Conservation (phyloP, 2,888 invertebrate species). For the Nephrotoma flavescens region DNA sequence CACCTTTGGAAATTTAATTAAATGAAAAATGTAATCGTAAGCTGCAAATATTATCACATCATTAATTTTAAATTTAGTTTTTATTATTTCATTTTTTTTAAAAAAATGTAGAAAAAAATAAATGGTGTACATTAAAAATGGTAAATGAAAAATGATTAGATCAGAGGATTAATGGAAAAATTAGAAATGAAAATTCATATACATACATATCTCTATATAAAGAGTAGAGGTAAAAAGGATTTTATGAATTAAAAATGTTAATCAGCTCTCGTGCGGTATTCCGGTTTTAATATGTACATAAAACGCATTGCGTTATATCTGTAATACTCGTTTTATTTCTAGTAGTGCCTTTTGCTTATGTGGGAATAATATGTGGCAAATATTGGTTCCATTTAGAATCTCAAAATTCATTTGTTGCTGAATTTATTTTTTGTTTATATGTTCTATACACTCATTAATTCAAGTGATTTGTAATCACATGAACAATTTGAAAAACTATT, state of each 20-base stretch:
- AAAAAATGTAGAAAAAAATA: neutral
- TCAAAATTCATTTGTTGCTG: no score
- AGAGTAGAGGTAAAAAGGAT: neutral
- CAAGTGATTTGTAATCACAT: no score
- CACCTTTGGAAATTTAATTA: neutral
- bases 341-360: no score
- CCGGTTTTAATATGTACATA: neutral
- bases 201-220: neutral
- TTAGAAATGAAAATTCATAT: neutral
- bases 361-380: no score
- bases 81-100: neutral
- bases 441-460: no score
- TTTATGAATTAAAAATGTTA: neutral
- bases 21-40: neutral
- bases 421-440: no score
- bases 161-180: neutral
- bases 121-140: neutral
- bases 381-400: no score
- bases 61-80: neutral
- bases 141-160: neutral
- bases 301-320: no score
- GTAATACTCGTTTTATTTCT: no score
- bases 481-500: no score
- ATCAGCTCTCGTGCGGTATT: neutral
- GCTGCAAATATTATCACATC: neutral